Conservation (phyloP, 2,797 vertebrate genomes). For the Crocodylus rhombifer region DNA sequence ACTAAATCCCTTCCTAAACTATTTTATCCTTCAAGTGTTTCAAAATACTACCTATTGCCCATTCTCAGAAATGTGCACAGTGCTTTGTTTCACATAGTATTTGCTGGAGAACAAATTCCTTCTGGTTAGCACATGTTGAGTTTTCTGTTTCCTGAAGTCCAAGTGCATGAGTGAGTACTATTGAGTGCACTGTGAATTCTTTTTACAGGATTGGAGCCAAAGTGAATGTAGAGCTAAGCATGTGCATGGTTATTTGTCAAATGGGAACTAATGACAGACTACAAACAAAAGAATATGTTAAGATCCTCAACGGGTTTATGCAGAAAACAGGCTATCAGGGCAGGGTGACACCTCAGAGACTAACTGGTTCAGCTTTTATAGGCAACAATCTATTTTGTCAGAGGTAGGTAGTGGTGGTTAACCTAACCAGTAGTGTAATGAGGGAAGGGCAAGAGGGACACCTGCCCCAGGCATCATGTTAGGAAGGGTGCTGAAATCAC, state of each 20-base stretch:
- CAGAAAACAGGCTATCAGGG: background rate
- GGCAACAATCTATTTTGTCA: too few species aligned
- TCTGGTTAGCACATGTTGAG: background rate
- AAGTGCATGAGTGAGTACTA: too few species aligned
- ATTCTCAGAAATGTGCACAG: background rate
- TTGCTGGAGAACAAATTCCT: background rate
- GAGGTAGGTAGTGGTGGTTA: too few species aligned
- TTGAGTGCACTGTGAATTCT: too few species aligned
- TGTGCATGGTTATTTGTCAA: rapidly evolving
- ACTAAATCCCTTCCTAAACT: background rate
- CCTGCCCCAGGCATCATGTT: too few species aligned
- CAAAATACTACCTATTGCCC: background rate
- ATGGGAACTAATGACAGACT: background rate
- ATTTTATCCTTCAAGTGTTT: background rate
- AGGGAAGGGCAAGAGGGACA: too few species aligned
- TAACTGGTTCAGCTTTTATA: too few species aligned
- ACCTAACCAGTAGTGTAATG: too few species aligned
- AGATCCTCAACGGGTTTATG: background rate
- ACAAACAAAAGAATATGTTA: background rate
- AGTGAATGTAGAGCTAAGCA: background rate
- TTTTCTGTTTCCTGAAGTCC: too few species aligned
- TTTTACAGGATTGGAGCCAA: background rate
- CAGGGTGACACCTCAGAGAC: background rate
- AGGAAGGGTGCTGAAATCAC: too few species aligned
- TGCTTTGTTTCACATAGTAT: background rate